Conservation (phyloP, 1,140 invertebrate genomes). For the Drosophila carrolli region DNA sequence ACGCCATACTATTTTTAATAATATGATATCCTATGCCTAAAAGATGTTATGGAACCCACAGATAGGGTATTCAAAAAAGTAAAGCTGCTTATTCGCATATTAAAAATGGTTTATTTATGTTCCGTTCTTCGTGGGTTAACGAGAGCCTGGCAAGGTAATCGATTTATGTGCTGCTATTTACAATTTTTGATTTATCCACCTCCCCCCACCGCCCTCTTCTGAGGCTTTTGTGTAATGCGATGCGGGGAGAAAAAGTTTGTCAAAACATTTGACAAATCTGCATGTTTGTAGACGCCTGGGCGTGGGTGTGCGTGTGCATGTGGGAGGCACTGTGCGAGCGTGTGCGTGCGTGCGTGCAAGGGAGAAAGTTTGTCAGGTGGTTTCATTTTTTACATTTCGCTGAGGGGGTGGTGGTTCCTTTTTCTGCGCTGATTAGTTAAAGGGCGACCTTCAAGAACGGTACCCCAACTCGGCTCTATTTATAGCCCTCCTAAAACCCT, state of each 20-base stretch:
- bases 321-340: background rate
- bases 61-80: constrained; percentile 1
- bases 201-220: background rate
- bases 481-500: constrained; percentile 6
- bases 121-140: constrained; percentile 13
- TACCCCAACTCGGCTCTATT: constrained; percentile 26
- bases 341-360: constrained; percentile 7
- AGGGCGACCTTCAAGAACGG: constrained; percentile 20
- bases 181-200: constrained; percentile 63
- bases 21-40: too few species aligned
- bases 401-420: background rate
- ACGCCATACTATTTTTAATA: too few species aligned
- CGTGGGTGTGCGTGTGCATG: constrained; percentile 1
- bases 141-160: constrained; percentile 50
- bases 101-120: constrained; percentile 80
- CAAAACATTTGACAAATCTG: constrained; percentile 47
- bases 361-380: background rate
- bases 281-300: constrained; percentile 12
- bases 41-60: too few species aligned
- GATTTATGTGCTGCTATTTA: constrained; percentile 74
- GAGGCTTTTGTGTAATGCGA: constrained; percentile 24
- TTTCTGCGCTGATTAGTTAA: constrained; percentile 5
- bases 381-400: background rate
- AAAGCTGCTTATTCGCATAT: constrained; percentile 76
- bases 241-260: constrained; percentile 38